Evolutionary conservation across 2,113 vertebrate species (phyloP), one percentile per base, ranked within the genome.

Genomic region (Ranitomeya variabilis): DNA sequence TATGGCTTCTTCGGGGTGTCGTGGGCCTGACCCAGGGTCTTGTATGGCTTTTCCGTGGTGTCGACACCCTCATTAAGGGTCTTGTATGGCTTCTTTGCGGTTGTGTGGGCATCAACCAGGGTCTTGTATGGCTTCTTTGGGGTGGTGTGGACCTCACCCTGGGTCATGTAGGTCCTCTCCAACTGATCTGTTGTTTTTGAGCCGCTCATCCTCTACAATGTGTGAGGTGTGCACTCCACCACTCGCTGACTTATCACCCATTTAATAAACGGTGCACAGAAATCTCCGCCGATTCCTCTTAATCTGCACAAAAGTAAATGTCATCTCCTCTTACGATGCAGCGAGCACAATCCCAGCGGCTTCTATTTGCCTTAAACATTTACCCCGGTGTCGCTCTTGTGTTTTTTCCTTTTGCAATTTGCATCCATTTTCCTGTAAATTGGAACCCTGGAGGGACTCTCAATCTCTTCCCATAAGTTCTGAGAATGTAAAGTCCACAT

Each of bases 361-460:
- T 76, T 76, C 16, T 76, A 76, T 76, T 76, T 76, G 73, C 73
- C 73, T 51, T 76, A 19, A 51, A 31, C 73, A 52, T 76, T 76
- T 76, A 52, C 73, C 73, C 73, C 73, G 37, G 26, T 52, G 37
- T 52, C 45, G 73, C 73, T 76, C 73, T 76, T 76, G 3, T 76
- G 45, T 76, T 76, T 52, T 45, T 76, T 76, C 73, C 73, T 76
- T 60, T 31, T 59, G 78, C 54, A 80, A 80, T 80, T 54, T 80
- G 78, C 78, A 80, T 57, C 78, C 78, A 57, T 80, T 80, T 80
- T 80, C 52, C 78, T 57, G 78, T 80, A 80, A 80, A 57, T 80
- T 80, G 78, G 78, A 57, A 80, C 78, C 73, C 54, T 80, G 78
- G 78, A 59, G 78, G 55, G 54, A 80, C 78, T 80, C 18, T 80